Percentiles rank a stretch among this genome's conserved stretches.
These are phyloP conservation scores for Alloplasta piceator DNA, from an alignment of 2,888 invertebrate genomes.

Conservation along the genomic window DNA sequence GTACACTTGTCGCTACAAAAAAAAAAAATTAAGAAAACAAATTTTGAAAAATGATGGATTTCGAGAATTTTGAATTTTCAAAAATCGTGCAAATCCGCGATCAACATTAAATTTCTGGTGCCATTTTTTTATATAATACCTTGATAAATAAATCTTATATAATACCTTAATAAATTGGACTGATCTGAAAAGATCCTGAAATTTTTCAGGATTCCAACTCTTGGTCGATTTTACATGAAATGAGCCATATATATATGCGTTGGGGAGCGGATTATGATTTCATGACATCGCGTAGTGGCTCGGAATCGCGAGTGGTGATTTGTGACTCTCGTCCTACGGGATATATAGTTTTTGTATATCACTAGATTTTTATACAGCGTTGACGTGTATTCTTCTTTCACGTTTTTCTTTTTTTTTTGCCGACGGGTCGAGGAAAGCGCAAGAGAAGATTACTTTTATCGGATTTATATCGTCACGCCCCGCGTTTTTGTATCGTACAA, in stretches of 20 bases:
- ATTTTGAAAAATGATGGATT: too few species aligned
- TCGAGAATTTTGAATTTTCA: too few species aligned
- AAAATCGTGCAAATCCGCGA: too few species aligned
- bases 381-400: constrained; percentile 40
- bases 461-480: constrained; percentile 53
- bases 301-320: constrained; percentile 62
- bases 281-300: constrained; percentile 59
- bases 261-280: constrained; percentile 60
- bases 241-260: not conserved
- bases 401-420: constrained; percentile 15
- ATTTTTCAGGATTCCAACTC: too few species aligned
- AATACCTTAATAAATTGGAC: too few species aligned
- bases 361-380: constrained; percentile 32
- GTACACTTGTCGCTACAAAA: too few species aligned
- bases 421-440: constrained; percentile 35
- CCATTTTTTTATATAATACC: too few species aligned
- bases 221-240: too few species aligned
- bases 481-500: not conserved
- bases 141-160: too few species aligned
- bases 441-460: constrained; percentile 54
- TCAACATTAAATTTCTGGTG: too few species aligned
- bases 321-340: constrained; percentile 48
- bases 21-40: too few species aligned
- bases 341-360: constrained; percentile 2
- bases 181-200: too few species aligned